phyloP scores from a whole-genome alignment of 2,797 vertebrate genomes.

The Tragopan temminckii region DNA sequence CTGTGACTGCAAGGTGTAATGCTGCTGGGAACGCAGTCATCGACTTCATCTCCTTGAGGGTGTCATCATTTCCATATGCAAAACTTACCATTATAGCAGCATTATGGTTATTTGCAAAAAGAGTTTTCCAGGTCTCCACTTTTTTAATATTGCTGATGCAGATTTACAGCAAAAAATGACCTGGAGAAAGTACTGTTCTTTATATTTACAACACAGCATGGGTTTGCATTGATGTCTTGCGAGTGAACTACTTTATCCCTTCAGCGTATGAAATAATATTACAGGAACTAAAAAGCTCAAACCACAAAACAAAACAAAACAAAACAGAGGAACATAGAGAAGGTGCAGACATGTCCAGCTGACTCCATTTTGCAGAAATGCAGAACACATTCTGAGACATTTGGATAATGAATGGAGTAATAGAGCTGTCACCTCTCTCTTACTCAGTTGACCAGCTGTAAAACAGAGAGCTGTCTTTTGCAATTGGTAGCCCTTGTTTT shows the following conservation, averaged over 20 bases:
- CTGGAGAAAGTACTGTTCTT: background rate
- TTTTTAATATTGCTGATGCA: background rate
- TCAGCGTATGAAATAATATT: background rate
- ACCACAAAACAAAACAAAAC: background rate
- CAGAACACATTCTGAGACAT: background rate
- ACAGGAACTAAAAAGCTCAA: background rate
- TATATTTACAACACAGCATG: background rate
- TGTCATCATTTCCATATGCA: background rate
- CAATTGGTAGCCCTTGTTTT: background rate
- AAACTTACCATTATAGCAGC: background rate
- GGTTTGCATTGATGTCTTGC: background rate
- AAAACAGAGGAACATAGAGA: background rate
- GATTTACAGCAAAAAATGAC: background rate
- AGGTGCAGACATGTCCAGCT: background rate
- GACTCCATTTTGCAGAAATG: background rate
- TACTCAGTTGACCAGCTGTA: constrained; percentile 34
- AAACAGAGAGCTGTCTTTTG: constrained; percentile 5
- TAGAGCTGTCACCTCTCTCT: background rate
- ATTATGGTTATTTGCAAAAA: background rate
- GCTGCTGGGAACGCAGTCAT: background rate
- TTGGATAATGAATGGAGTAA: constrained; percentile 7
- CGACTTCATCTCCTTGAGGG: background rate
- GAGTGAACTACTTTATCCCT: background rate
- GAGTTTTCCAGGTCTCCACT: background rate
- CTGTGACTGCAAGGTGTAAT: background rate